Conservation (phyloP, 2,888 invertebrate genomes). For the Drosophila imparisetae region DNA sequence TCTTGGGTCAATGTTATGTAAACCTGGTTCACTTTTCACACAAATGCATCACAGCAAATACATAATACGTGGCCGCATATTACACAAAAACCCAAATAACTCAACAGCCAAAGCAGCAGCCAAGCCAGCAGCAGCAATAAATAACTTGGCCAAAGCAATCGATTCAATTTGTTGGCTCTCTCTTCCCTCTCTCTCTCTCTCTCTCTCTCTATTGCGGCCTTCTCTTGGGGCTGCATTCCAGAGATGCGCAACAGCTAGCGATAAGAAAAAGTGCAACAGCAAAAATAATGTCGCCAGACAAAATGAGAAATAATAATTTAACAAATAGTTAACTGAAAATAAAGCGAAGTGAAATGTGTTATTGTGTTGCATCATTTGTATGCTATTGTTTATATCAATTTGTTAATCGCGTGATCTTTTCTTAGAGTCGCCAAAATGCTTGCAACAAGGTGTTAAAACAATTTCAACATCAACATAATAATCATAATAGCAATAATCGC, state of each 20-base stretch:
- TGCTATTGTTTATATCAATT: conserved; percentile 32
- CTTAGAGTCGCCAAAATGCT: conserved; percentile 60
- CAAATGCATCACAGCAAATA: conserved; percentile 60
- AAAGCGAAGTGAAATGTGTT: conserved; percentile 49
- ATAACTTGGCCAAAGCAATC: conserved; percentile 71
- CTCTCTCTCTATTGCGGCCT: conserved; percentile 20
- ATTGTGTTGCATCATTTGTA: conserved; percentile 39
- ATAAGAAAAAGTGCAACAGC: conserved; percentile 64
- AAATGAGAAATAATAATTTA: conserved; percentile 39
- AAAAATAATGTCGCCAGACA: conserved; percentile 37
- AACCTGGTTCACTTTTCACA: conserved; percentile 78
- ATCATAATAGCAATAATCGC: conserved; percentile 44
- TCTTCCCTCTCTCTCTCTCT: background rate
- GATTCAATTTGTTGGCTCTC: conserved; percentile 65
- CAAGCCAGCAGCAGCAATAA: conserved; percentile 48
- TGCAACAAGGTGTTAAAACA: conserved; percentile 64
- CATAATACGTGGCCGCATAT: conserved; percentile 71
- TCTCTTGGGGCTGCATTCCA: conserved; percentile 66
- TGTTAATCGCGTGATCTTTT: conserved; percentile 37
- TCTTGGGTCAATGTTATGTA: conserved; percentile 80
- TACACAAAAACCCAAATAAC: conserved; percentile 79
- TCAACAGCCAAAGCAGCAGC: conserved; percentile 57
- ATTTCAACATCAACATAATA: conserved; percentile 56
- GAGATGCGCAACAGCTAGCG: conserved; percentile 69
- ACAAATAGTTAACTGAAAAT: conserved; percentile 10